Conservation (phyloP, 2,113 vertebrate species). For the Malurus melanocephalus region DNA sequence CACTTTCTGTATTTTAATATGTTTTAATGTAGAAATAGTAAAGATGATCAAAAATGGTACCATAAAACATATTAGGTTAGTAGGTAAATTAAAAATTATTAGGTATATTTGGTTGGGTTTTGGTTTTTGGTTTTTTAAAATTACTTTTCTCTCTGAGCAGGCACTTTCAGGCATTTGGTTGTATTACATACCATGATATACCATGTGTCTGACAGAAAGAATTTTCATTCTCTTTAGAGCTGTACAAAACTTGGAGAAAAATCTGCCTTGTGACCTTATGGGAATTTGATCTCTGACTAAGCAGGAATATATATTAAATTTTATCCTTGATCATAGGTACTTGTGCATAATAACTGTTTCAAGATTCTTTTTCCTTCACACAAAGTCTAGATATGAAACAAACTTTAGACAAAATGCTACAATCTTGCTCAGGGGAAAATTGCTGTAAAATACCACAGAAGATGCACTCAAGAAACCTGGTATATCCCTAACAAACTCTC, state of each 20-base stretch:
- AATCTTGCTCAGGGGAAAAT: conserved; percentile 37
- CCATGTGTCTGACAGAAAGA: background rate
- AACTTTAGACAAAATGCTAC: conserved; percentile 43
- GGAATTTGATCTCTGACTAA: conserved; percentile 49
- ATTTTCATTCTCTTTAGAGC: background rate
- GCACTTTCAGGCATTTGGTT: conserved; percentile 6
- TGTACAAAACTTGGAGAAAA: background rate
- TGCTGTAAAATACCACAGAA: conserved; percentile 18
- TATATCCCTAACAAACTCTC: conserved; percentile 19
- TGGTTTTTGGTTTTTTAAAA: background rate
- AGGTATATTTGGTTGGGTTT: background rate
- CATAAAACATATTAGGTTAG: background rate
- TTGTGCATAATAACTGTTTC: conserved; percentile 37
- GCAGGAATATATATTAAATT: conserved; percentile 30
- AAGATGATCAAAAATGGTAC: background rate
- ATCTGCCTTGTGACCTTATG: conserved; percentile 43
- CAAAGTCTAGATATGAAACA: conserved; percentile 30
- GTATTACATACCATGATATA: background rate
- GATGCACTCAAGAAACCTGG: background rate
- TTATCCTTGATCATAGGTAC: conserved; percentile 12
- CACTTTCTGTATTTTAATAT: background rate
- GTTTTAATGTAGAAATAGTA: background rate
- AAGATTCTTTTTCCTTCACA: background rate
- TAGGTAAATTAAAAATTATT: background rate
- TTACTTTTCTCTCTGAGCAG: background rate